phyloP scores from a whole-genome alignment of 2,888 invertebrate genomes.

The Pedicia rivosa region DNA sequence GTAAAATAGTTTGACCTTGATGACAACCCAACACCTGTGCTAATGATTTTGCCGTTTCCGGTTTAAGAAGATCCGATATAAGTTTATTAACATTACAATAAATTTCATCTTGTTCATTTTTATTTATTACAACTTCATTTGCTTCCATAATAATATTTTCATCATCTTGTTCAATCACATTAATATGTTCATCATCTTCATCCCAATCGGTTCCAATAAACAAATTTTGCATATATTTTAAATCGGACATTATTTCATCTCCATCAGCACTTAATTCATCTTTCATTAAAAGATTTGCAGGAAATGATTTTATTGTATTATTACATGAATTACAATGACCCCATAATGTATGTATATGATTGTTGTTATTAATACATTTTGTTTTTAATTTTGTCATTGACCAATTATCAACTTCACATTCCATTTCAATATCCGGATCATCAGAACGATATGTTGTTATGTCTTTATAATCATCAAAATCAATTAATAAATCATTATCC shows the following conservation, averaged over 20 bases:
- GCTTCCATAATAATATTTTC: neutral
- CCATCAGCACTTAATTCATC: slow-evolving; percentile 22
- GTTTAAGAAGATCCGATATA: slow-evolving; percentile 21
- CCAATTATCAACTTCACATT: slow-evolving; percentile 14
- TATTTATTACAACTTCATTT: neutral
- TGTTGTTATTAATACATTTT: slow-evolving; percentile 17
- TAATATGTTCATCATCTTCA: slow-evolving; percentile 11
- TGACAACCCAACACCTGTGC: slow-evolving; percentile 13
- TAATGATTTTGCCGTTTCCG: slow-evolving; percentile 18
- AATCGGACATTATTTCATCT: slow-evolving; percentile 25
- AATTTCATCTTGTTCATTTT: slow-evolving; percentile 12
- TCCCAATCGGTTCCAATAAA: slow-evolving; percentile 18
- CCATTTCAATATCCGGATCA: slow-evolving; percentile 5
- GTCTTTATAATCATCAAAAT: neutral
- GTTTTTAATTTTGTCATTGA: slow-evolving; percentile 20
- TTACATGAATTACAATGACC: slow-evolving; percentile 23
- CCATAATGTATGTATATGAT: slow-evolving; percentile 20
- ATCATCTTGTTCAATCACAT: slow-evolving; percentile 1
- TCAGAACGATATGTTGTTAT: neutral
- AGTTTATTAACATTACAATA: slow-evolving; percentile 21
- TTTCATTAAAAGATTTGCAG: slow-evolving; percentile 21
- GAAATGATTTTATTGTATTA: slow-evolving; percentile 19
- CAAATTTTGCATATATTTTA: slow-evolving; percentile 23
- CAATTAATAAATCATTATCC: neutral
- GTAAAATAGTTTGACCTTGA: slow-evolving; percentile 5